Conservation (phyloP, 2,888 invertebrate species). For the Plemyria rubiginata region DNA sequence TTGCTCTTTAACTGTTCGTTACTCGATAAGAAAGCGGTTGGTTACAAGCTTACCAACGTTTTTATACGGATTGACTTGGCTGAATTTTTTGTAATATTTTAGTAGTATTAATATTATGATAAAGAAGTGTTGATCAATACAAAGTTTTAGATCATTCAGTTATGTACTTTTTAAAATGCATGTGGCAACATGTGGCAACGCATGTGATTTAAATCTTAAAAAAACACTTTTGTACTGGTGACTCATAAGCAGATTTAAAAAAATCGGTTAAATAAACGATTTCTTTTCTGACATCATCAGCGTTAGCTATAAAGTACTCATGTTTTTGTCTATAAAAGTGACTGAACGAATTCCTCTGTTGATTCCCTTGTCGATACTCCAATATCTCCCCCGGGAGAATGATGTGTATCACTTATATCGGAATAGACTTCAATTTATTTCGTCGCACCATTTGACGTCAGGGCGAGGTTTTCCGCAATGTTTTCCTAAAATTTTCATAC, state of each 20-base stretch:
- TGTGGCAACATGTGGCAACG: too few species aligned
- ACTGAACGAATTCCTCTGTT: slow-evolving; percentile 61
- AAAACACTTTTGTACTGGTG: too few species aligned
- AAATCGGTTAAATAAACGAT: too few species aligned
- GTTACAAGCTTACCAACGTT: slow-evolving; percentile 18
- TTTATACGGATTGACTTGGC: slow-evolving; percentile 6
- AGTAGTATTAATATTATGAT: background rate
- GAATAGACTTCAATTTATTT: slow-evolving; percentile 67
- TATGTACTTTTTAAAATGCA: too few species aligned
- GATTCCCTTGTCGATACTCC: slow-evolving; percentile 66
- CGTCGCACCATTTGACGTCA: slow-evolving; percentile 47
- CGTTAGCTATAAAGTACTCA: slow-evolving; percentile 25
- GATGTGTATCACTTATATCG: slow-evolving; percentile 68
- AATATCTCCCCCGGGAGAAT: slow-evolving; percentile 65
- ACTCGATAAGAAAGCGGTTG: slow-evolving; percentile 58
- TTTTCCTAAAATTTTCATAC: background rate
- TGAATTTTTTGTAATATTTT: too few species aligned
- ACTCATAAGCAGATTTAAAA: too few species aligned
- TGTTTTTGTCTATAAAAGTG: slow-evolving; percentile 62
- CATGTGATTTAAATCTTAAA: too few species aligned
- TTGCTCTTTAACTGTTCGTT: slow-evolving; percentile 59
- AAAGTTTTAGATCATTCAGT: background rate
- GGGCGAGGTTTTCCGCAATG: slow-evolving; percentile 6
- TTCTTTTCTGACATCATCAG: slow-evolving; percentile 2
- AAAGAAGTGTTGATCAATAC: background rate